phyloP scores from a whole-genome alignment of 2,797 vertebrate species.

The Pteronotus mesoamericanus region DNA sequence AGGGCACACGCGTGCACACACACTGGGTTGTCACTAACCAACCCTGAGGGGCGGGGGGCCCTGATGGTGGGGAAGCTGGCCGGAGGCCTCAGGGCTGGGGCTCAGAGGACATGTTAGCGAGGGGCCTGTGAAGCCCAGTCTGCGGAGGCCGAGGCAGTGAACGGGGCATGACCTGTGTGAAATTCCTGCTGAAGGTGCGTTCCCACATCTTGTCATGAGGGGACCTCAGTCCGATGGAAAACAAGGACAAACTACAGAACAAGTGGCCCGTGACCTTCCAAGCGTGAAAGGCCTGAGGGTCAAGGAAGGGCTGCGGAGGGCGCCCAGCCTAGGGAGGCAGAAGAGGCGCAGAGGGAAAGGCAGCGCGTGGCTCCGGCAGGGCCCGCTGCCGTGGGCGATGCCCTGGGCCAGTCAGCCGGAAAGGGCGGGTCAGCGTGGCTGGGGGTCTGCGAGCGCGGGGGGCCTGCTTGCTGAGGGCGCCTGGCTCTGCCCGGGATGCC shows the following conservation, averaged over 20 bases:
- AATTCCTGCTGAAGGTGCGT: neutral
- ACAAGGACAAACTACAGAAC: rapidly evolving
- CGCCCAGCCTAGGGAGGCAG: neutral
- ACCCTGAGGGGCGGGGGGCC: neutral
- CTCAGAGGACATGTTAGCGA: rapidly evolving
- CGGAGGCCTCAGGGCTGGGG: neutral
- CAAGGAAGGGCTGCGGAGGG: neutral
- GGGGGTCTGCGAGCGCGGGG: rapidly evolving
- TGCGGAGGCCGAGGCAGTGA: neutral
- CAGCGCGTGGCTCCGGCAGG: rapidly evolving
- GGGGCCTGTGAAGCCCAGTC: neutral
- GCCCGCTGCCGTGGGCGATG: neutral
- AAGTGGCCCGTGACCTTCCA: neutral
- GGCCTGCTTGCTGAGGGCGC: neutral
- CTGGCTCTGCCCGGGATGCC: rapidly evolving
- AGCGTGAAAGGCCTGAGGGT: neutral
- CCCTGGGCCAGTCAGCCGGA: too few species aligned
- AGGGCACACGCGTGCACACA: too few species aligned
- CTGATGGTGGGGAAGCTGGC: neutral
- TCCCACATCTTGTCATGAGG: rapidly evolving
- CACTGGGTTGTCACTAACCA: neutral
- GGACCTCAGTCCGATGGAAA: rapidly evolving
- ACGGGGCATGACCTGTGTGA: neutral
- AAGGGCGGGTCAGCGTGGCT: neutral
- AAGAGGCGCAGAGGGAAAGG: rapidly evolving